Evolutionary conservation across 2,888 invertebrate genomes (phyloP).

Genomic region (Poecilus cupreus): DNA sequence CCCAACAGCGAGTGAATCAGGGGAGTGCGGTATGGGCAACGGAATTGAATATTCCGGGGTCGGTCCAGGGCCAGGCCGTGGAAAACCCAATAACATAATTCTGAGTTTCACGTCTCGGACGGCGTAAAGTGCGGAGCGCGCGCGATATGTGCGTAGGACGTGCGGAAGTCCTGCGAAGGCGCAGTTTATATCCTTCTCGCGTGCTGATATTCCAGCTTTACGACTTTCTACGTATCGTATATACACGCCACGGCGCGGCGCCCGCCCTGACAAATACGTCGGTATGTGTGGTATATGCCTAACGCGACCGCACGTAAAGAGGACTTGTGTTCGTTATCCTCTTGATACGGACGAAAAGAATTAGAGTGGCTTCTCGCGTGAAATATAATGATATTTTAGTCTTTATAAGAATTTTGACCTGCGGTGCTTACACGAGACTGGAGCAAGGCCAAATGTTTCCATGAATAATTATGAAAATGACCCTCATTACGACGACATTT

Average conservation of each 20-base stretch:
- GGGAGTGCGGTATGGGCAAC: no score
- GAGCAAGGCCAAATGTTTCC: conserved; percentile 11
- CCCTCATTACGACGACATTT: neutral
- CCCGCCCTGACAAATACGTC: neutral
- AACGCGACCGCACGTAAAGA: neutral
- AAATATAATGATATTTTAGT: conserved; percentile 4
- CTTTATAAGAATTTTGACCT: conserved; percentile 24
- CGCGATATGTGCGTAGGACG: conserved; percentile 9
- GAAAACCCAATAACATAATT: conserved; percentile 48
- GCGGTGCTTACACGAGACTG: neutral
- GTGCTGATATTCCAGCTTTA: conserved; percentile 51
- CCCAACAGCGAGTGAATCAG: neutral
- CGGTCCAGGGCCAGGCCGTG: neutral
- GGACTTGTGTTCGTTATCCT: neutral
- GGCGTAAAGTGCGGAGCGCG: neutral
- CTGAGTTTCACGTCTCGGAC: conserved; percentile 22
- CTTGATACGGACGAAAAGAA: neutral
- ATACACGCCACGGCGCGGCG: neutral
- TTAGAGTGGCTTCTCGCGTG: conserved; percentile 17
- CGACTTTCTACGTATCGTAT: conserved; percentile 22
- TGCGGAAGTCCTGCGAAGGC: conserved; percentile 31
- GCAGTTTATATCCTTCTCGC: conserved; percentile 48
- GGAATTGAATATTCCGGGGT: conserved; percentile 27
- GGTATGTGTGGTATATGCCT: neutral
- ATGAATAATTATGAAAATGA: conserved; percentile 27